phyloP scores from a whole-genome alignment of 2,113 vertebrate species.

The Acrocephalus arundinaceus region DNA sequence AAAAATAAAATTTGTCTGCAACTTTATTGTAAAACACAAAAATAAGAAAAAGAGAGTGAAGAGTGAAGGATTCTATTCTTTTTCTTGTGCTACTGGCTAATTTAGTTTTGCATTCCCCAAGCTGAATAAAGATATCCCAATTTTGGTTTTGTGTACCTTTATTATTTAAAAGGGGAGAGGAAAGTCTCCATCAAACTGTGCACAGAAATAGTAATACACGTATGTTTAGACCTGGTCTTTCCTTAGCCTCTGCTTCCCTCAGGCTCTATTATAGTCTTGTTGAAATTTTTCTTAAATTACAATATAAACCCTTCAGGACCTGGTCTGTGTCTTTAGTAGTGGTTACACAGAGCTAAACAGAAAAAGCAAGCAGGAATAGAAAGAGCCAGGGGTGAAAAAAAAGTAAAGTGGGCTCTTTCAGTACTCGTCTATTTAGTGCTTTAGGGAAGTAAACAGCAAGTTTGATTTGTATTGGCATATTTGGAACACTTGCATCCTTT shows the following conservation, averaged over 20 bases:
- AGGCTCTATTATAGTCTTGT: neutral
- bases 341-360: neutral
- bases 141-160: neutral
- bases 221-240: neutral
- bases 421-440: neutral
- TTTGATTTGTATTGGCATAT: neutral
- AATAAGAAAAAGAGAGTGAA: neutral
- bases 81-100: neutral
- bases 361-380: neutral
- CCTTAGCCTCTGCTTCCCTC: neutral
- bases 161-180: neutral
- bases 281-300: neutral
- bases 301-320: neutral
- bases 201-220: neutral
- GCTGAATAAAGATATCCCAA: neutral
- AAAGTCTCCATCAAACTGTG: neutral
- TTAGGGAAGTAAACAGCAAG: neutral
- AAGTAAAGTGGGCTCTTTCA: neutral
- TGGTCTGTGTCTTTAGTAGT: neutral
- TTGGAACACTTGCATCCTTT: neutral
- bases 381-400: neutral
- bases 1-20: neutral
- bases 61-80: neutral
- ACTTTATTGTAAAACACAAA: neutral
- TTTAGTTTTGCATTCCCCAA: neutral